Percentiles rank a stretch among this genome's conserved stretches.
Conservation (phyloP, 1,140 invertebrate species). For the Glossosoma conforme region DNA sequence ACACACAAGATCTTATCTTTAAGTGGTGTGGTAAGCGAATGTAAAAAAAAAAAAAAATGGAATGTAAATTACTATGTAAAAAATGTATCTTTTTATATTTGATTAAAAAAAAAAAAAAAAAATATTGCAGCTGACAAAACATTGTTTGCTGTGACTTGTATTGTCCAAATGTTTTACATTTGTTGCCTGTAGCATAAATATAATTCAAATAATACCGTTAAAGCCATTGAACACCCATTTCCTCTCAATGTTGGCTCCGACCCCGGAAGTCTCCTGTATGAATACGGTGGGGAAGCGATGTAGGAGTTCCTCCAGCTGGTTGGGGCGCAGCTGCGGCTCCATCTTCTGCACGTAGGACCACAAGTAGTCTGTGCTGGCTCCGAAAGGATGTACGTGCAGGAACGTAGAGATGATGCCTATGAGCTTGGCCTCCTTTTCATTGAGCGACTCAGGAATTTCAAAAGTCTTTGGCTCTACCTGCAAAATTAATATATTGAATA, state of each 20-base stretch:
- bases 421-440: conserved; percentile 57
- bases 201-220: too few relatives aligned
- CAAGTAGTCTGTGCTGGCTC: conserved; percentile 78
- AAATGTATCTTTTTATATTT: too few relatives aligned
- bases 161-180: too few relatives aligned
- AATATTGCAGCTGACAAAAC: too few relatives aligned
- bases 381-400: conserved; percentile 82
- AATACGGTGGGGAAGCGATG: conserved; percentile 71
- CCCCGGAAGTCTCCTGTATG: conserved; percentile 66
- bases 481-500: neutral
- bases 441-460: conserved; percentile 4
- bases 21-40: too few relatives aligned
- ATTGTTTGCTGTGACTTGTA: too few relatives aligned
- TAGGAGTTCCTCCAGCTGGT: conserved; percentile 71
- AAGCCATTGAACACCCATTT: conserved; percentile 75
- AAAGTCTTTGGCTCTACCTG: conserved; percentile 16
- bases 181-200: too few relatives aligned
- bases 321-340: conserved; percentile 58
- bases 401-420: conserved; percentile 77
- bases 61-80: too few relatives aligned
- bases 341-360: conserved; percentile 79
- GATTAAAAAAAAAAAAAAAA: too few relatives aligned
- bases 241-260: conserved; percentile 71
- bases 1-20: too few relatives aligned
- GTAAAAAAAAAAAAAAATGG: too few relatives aligned